Evolutionary conservation across 1,140 invertebrate species (phyloP).

Genomic region (Leptopilina clavipes): DNA sequence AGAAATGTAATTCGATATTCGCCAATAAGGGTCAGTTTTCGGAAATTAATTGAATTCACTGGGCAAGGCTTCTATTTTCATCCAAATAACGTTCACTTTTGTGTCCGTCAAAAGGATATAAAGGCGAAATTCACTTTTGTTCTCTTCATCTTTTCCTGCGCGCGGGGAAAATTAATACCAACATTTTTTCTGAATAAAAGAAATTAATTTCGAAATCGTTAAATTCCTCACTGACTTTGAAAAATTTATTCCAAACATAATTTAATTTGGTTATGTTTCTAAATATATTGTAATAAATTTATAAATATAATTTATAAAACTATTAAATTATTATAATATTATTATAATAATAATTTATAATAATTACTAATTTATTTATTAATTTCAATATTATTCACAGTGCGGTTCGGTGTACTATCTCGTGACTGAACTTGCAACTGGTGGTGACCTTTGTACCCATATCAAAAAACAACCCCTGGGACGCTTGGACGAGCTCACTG

Average conservation of each 20-base stretch:
- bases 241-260: no score
- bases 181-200: no score
- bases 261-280: no score
- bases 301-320: no score
- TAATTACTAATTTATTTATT: no score
- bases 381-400: slow-evolving; percentile 60
- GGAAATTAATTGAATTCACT: slow-evolving; percentile 25
- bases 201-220: no score
- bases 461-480: slow-evolving; percentile 77
- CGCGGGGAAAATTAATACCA: neutral
- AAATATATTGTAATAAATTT: no score
- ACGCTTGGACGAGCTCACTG: slow-evolving; percentile 77
- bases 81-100: slow-evolving; percentile 4
- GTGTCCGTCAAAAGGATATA: neutral
- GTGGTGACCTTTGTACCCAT: slow-evolving; percentile 80
- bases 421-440: slow-evolving; percentile 81
- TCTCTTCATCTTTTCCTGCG: neutral
- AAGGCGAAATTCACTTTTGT: neutral
- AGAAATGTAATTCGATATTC: slow-evolving; percentile 29
- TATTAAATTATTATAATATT: no score
- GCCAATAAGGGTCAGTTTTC: slow-evolving; percentile 25
- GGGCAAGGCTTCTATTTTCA: slow-evolving; percentile 25
- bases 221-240: no score
- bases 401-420: slow-evolving; percentile 79
- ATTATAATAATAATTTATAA: neutral